Evolutionary conservation across 2,888 invertebrate species (phyloP).

Genomic region (Phymatocera aterrima): DNA sequence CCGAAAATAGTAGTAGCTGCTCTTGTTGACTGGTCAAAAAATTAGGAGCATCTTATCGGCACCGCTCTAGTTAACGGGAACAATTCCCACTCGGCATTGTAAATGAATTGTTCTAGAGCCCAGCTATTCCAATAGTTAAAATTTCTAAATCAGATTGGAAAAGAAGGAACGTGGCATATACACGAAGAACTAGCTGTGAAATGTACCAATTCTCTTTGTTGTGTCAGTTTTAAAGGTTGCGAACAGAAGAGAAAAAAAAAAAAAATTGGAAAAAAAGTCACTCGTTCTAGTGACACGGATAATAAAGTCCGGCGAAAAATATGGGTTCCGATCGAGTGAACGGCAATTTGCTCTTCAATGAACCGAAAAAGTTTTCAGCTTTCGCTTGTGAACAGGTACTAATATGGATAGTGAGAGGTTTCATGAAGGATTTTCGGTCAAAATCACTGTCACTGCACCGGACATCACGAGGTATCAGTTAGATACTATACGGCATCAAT

Average conservation of each 20-base stretch:
- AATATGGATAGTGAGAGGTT: slow-evolving; percentile 19
- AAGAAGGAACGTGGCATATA: not conserved
- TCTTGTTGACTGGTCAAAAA: slow-evolving; percentile 13
- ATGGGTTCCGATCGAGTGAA: slow-evolving; percentile 38
- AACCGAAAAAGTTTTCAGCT: slow-evolving; percentile 31
- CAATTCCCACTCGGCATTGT: slow-evolving; percentile 5
- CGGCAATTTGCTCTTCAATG: slow-evolving; percentile 32
- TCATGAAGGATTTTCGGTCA: slow-evolving; percentile 21
- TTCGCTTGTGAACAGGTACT: slow-evolving; percentile 32
- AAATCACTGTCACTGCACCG: slow-evolving; percentile 34
- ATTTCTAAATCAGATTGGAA: not conserved
- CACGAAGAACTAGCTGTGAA: slow-evolving; percentile 12
- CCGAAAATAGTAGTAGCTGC: not conserved
- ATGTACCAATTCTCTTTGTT: slow-evolving; percentile 35
- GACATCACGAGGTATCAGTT: not conserved
- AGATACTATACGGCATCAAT: slow-evolving; percentile 1
- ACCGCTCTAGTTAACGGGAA: slow-evolving; percentile 41
- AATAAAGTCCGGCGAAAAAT: slow-evolving; percentile 33
- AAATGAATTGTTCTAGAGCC: slow-evolving; percentile 8
- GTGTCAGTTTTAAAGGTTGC: slow-evolving; percentile 8
- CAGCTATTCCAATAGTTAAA: not conserved
- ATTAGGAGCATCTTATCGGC: slow-evolving; percentile 28
- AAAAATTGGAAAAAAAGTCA: not conserved
- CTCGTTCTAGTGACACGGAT: slow-evolving; percentile 44
- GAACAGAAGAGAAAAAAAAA: slow-evolving; percentile 1